Evolutionary conservation across 2,113 vertebrate species (phyloP), one percentile per base, ranked within the genome.

Genomic region (Serilophus lunatus): DNA sequence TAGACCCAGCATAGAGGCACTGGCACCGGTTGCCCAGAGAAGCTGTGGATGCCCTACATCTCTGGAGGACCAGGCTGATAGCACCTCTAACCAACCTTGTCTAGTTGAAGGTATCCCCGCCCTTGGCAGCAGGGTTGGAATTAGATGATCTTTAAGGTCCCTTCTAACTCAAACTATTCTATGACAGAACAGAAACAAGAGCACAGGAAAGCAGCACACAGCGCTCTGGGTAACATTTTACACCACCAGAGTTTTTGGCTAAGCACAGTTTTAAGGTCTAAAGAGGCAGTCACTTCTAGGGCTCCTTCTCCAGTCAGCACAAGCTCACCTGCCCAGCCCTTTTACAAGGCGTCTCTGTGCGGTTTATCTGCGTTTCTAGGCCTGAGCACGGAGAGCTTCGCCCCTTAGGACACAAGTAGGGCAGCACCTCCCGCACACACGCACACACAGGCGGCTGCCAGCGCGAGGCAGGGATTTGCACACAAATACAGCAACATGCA

Each of bases 181-280:
- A 0, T 1, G n/a, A 35, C 0, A 40, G 15, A 50, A 2, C 18
- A 49, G 20, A 12, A 54, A 25, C 4, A 6, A 3, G 9, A 18
- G 36, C n/a, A 5, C 7, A 11, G 38, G 0, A 10, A 12, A 35
- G 4, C 18, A 22, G 29, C 26, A 11, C 31, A 22, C 45, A 25
- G 11, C 2, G 84, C 25, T 29, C 28, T 7, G 18, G 19, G 0
- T 0, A 64, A 26, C 54, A 12, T 0, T 49, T 14, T 0, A 8
- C 20, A 35, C 0, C 1, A 4, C 31, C 33, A 18, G 19, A 63
- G 10, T 25, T 18, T 42, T 3, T 0, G 23, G 16, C 25, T 35
- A 19, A 11, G 50, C 63, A 7, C 7, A 2, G 11, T 3, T 47
- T 20, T 14, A 33, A 40, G 31, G 6, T 42, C 22, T 3, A 22